These are phyloP conservation scores for Drosophila aldrichi DNA, from an alignment of 2,888 invertebrate genomes.

Conservation along the genomic window DNA sequence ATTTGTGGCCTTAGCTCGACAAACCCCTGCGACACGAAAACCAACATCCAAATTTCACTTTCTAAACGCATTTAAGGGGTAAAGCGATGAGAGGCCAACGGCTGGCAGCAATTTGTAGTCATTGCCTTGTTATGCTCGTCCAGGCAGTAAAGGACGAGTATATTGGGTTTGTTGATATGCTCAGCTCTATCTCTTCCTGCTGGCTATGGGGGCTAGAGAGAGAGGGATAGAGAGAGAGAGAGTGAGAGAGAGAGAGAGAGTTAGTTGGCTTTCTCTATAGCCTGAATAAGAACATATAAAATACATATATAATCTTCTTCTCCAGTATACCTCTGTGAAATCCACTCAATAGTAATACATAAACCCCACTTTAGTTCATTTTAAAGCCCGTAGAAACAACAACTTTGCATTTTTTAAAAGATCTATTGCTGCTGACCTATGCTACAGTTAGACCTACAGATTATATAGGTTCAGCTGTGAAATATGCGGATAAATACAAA, in stretches of 20 bases:
- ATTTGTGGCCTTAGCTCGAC: slow-evolving; percentile 67
- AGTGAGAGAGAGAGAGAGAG: neutral
- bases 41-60: slow-evolving; percentile 33
- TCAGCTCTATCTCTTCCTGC: neutral
- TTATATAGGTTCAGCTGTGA: neutral
- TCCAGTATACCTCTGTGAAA: too few species aligned
- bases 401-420: neutral
- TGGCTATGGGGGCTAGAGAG: too few species aligned
- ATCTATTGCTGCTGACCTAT: neutral
- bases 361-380: too few species aligned
- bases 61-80: slow-evolving; percentile 43
- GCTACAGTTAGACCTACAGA: neutral
- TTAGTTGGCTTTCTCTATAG: neutral
- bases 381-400: too few species aligned
- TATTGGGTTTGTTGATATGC: neutral
- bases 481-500: neutral
- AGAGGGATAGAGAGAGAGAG: too few species aligned
- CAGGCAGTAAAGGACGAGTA: neutral
- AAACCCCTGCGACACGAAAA: slow-evolving; percentile 25
- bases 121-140: slow-evolving; percentile 60
- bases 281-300: too few species aligned
- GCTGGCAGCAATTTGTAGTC: slow-evolving; percentile 77
- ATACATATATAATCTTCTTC: neutral
- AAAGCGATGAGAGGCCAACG: slow-evolving; percentile 37
- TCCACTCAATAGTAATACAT: too few species aligned